Conservation (phyloP, 2,797 vertebrate species). For the Sparus aurata region DNA sequence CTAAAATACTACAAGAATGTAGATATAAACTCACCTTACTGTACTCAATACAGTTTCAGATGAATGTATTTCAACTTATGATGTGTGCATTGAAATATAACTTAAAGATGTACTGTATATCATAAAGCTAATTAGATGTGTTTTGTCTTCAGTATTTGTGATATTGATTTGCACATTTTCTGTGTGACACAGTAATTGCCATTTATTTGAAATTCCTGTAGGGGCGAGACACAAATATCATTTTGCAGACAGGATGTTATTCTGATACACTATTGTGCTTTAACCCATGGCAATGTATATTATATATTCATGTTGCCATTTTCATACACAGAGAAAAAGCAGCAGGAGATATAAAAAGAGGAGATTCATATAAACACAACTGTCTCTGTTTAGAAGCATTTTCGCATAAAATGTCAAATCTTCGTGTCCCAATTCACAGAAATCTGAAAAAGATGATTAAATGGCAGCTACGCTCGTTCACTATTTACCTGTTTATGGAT, state of each 20-base stretch:
- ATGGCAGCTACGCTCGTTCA: constrained; percentile 73
- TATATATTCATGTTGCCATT: constrained; percentile 52
- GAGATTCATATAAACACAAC: constrained; percentile 5
- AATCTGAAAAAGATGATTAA: constrained; percentile 28
- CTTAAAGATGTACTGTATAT: constrained; percentile 8
- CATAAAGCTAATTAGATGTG: neutral
- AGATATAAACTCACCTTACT: constrained; percentile 68
- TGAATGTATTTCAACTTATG: constrained; percentile 63
- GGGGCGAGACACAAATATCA: constrained; percentile 11
- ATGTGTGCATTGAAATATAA: constrained; percentile 10
- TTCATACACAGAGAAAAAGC: constrained; percentile 24
- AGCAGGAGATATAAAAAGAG: neutral
- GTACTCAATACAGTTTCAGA: constrained; percentile 59
- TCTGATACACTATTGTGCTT: constrained; percentile 24
- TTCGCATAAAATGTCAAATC: constrained; percentile 8
- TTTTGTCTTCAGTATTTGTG: constrained; percentile 38
- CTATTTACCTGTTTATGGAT: constrained; percentile 13
- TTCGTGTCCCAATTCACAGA: constrained; percentile 2
- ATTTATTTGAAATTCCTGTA: constrained; percentile 36
- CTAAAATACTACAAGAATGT: constrained; percentile 47
- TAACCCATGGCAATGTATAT: constrained; percentile 5
- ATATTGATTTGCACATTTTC: constrained; percentile 67
- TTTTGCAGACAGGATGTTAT: neutral
- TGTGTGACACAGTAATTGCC: constrained; percentile 40
- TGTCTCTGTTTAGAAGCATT: neutral